A percentile compares a stretch with the other conserved stretches of the same genome.
Evolutionary conservation across 2,113 vertebrate species (phyloP).

Genomic region (Seriola rivoliana): DNA sequence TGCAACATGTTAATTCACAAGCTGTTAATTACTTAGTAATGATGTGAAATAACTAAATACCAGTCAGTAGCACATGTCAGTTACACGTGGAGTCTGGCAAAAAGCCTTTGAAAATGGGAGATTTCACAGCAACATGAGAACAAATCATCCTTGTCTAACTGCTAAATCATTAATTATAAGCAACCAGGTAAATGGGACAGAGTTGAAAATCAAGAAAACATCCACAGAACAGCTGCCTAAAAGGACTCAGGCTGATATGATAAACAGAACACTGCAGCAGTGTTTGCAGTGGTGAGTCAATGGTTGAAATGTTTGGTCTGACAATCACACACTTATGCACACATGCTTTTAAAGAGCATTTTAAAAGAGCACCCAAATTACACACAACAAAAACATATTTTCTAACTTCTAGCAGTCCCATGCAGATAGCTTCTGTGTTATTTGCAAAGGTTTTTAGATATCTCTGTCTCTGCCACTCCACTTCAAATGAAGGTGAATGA

Average conservation of each 20-base stretch:
- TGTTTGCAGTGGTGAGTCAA: no score
- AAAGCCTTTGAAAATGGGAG: background rate
- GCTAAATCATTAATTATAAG: constrained; percentile 32
- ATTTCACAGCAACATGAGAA: background rate
- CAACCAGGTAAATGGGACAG: background rate
- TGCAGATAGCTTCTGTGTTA: no score
- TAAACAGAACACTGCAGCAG: no score
- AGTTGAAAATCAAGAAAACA: constrained; percentile 14
- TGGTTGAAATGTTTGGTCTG: no score
- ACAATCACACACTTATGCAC: no score
- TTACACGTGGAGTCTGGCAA: background rate
- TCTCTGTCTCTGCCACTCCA: no score
- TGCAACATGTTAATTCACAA: background rate
- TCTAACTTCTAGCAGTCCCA: no score
- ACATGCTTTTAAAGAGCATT: no score
- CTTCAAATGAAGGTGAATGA: no score
- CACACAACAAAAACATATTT: no score
- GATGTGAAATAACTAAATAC: background rate
- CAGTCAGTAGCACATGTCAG: background rate
- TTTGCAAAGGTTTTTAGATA: no score
- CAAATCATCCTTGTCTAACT: background rate
- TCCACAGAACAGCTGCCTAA: background rate
- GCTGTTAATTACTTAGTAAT: background rate
- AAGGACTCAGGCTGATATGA: background rate
- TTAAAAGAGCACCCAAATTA: no score